A percentile compares a stretch with the other conserved stretches of the same genome.
Evolutionary conservation across 1,140 invertebrate species (phyloP).

Genomic region (Drosophila ananassae): DNA sequence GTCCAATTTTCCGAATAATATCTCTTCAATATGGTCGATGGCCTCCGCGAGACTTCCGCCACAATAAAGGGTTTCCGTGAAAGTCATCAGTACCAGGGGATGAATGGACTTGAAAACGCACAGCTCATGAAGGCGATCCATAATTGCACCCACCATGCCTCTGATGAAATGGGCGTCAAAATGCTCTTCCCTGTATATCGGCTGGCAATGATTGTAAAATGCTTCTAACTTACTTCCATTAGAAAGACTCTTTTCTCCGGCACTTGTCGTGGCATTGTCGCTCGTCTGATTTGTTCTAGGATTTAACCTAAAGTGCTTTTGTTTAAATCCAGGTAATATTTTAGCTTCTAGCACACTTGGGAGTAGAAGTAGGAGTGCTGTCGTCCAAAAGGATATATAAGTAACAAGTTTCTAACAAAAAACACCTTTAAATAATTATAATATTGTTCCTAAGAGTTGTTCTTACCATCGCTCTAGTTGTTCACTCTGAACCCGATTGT

Average conservation of each 20-base stretch:
- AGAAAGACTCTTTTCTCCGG: neutral
- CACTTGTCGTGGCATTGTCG: no score
- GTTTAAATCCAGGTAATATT: neutral
- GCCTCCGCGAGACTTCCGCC: neutral
- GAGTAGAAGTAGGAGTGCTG: neutral
- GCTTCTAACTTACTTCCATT: neutral
- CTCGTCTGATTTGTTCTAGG: neutral
- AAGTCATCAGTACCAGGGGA: neutral
- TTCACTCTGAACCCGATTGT: neutral
- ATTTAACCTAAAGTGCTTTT: neutral
- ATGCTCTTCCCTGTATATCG: neutral
- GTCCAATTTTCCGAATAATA: neutral
- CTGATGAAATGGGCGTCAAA: constrained; percentile 7
- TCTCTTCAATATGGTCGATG: neutral
- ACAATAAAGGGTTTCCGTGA: constrained; percentile 16
- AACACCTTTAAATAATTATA: neutral
- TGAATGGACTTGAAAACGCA: neutral
- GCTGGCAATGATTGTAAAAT: constrained; percentile 11
- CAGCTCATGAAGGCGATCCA: neutral
- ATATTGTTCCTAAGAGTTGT: neutral
- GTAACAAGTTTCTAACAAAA: neutral
- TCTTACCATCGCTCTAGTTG: neutral
- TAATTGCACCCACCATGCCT: constrained; percentile 6
- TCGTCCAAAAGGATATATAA: neutral
- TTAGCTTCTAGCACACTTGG: neutral